Evolutionary conservation across 2,797 vertebrate genomes (phyloP), one percentile per base, ranked within the genome.

Genomic region (Gephyroberyx darwinii): DNA sequence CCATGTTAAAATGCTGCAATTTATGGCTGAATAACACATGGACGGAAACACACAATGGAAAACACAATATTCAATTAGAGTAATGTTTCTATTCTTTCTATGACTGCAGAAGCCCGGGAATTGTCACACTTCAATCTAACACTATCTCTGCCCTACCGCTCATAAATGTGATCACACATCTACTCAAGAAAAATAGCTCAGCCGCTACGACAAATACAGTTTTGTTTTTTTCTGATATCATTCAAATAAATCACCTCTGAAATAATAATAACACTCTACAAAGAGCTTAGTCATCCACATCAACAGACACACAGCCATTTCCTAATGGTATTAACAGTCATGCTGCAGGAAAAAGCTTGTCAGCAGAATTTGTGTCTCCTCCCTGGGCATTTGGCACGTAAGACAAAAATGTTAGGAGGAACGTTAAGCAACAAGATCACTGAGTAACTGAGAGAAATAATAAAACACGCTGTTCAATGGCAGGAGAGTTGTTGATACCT

Each of bases 341-440:
- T 50, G 47, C 64, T n/a, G 64, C 51, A 63, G 67, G 71, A 84
- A 75, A 62, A 2, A 37, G 50, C 75, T 50, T 16, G 72, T 80
- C 86, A 82, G 84, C 86, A 75, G 58, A 79, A 71, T 78, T 52
- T 54, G 58, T 43, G 37, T 66, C 64, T 69, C 48, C 22, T 77
- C 33, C 17, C 63, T 55, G 52, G 26, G 67, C 43, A 53, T 77
- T 75, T 71, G 70, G 66, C 65, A 53, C 56, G 74, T 80, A 12
- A 53, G 61, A 70, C 48, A 78, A 52, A 82, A 84, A 75, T 10
- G 22, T 54, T 76, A 47, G 4, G 35, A 39, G 74, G 63, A 50
- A 56, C 5, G 0, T 60, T 41, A 19, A 52, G 47, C 50, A 56
- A n/a, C 13, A 20, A 50, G 67, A 26, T 26, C 26, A 26, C 1